Evolutionary conservation across 2,797 vertebrate genomes (phyloP), one percentile per base, ranked within the genome.

Genomic region (Nyctalus aviator): DNA sequence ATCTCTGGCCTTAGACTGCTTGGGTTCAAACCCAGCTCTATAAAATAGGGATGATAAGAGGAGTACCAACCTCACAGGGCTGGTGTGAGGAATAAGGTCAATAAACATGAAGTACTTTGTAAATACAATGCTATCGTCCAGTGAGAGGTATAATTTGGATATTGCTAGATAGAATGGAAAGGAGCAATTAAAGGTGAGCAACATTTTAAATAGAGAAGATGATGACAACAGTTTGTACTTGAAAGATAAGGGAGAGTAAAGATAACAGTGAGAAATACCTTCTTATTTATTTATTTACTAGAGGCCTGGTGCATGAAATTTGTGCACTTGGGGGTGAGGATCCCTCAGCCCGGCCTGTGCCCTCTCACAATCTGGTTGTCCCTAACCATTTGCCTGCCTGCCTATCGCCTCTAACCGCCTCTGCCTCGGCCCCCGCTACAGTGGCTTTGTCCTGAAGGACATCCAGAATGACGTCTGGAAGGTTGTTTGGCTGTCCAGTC

Each of bases 1-100:
- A 4, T 73, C 48, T 92, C 13, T 68, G 55, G 77, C 14, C 41
- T 62, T 53, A 35, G 27, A 59, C 7, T 25, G 44, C 30, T 59
- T 81, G 55, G 46, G 30, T 41, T 93, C 68, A 90, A 78, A 59
- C 66, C 41, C 64, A 84, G 44, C 32, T 89, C 71, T 35, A 2
- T 59, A 68, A 82, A 87, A 91, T 12, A 37, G 68, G 48, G 18
- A 27, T 21, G 41, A 23, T 41, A n/a, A 87, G 48, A 95, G 55
- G 48, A 57, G n/a, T 23, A 12, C 14, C 35, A 55, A 66, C 9
- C 2, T 83, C 41, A 18, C 21, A 37, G 30, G 30, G 25, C 23
- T 23, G n/a, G 8, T 55, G 8, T 18, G 46, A 57, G 30, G 41
- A 68, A 30, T 20, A 78, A 62, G 23, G 30, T 64, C 48, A 57